Conservation (phyloP, 2,888 invertebrate genomes). For the Callyntrura guangdongensis region DNA sequence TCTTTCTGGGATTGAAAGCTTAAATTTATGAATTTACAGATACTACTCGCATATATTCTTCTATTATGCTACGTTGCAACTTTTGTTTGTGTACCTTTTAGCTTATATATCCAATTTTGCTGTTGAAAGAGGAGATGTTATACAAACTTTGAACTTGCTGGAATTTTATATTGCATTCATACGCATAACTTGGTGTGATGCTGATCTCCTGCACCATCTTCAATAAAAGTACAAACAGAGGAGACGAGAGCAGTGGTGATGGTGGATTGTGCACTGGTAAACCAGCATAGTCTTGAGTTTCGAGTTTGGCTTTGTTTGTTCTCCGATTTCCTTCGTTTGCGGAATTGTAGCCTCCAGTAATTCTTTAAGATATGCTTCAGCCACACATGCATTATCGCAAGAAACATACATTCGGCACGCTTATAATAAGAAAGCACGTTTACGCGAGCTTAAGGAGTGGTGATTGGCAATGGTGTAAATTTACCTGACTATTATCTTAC, state of each 20-base stretch:
- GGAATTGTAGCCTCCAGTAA: slow-evolving; percentile 44
- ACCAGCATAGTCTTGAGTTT: slow-evolving; percentile 19
- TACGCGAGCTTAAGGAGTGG: slow-evolving; percentile 21
- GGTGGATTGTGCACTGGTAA: slow-evolving; percentile 38
- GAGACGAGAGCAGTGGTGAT: neutral
- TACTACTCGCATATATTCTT: neutral
- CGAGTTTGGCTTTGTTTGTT: slow-evolving; percentile 51
- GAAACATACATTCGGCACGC: no score
- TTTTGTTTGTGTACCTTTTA: slow-evolving; percentile 25
- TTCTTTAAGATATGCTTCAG: neutral
- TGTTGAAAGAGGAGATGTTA: neutral
- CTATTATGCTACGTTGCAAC: slow-evolving; percentile 9
- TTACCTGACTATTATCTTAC: slow-evolving; percentile 28
- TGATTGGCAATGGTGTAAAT: slow-evolving; percentile 38
- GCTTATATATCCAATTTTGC: neutral
- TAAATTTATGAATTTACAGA: slow-evolving; percentile 29
- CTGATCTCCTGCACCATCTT: neutral
- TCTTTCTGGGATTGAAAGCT: slow-evolving; percentile 31
- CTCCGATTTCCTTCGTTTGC: slow-evolving; percentile 63
- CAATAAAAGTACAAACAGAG: neutral
- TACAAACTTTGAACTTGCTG: slow-evolving; percentile 12
- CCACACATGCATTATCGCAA: neutral
- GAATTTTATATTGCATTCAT: slow-evolving; percentile 27
- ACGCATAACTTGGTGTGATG: slow-evolving; percentile 19
- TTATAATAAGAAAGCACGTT: no score